Evolutionary conservation across 2,888 invertebrate genomes (phyloP).

Genomic region (Megalurothrips usitatus): DNA sequence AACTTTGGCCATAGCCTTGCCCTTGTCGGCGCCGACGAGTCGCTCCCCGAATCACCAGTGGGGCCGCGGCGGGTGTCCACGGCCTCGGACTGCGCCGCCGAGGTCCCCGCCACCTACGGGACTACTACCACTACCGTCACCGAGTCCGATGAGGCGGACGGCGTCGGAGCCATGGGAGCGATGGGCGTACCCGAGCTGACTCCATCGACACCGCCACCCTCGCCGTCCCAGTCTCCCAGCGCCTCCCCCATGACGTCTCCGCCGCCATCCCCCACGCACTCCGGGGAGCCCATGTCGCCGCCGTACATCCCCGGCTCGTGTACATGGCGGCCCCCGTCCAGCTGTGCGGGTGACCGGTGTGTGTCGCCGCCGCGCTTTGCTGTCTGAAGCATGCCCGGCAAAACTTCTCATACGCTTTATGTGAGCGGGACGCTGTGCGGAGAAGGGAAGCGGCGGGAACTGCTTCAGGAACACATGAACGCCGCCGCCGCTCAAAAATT

Average conservation of each 20-base stretch:
- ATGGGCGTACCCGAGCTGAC: conserved; percentile 21
- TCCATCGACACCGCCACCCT: conserved; percentile 16
- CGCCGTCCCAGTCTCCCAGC: conserved; percentile 16
- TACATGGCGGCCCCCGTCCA: conserved; percentile 11
- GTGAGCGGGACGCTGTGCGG: conserved; percentile 13
- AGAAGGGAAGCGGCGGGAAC: neutral
- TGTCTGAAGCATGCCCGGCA: neutral
- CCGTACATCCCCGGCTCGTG: conserved; percentile 15
- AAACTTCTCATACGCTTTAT: conserved; percentile 9
- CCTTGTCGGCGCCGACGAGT: conserved; percentile 11
- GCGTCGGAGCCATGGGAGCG: conserved; percentile 24
- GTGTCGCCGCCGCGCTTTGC: conserved; percentile 19
- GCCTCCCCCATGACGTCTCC: conserved; percentile 13
- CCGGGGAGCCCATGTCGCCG: conserved; percentile 21
- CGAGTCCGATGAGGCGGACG: conserved; percentile 24
- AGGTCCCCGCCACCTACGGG: conserved; percentile 24
- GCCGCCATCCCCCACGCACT: neutral
- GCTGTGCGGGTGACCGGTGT: conserved; percentile 8
- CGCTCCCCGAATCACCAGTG: conserved; percentile 12
- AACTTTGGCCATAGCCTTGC: conserved; percentile 13
- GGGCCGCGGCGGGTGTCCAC: conserved; percentile 21
- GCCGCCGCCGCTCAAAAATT: conserved; percentile 18
- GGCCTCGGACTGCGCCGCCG: conserved; percentile 24
- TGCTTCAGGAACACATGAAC: neutral
- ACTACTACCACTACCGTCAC: conserved; percentile 21